Conservation (phyloP, 2,888 invertebrate species). For the Clepsis dumicolana region DNA sequence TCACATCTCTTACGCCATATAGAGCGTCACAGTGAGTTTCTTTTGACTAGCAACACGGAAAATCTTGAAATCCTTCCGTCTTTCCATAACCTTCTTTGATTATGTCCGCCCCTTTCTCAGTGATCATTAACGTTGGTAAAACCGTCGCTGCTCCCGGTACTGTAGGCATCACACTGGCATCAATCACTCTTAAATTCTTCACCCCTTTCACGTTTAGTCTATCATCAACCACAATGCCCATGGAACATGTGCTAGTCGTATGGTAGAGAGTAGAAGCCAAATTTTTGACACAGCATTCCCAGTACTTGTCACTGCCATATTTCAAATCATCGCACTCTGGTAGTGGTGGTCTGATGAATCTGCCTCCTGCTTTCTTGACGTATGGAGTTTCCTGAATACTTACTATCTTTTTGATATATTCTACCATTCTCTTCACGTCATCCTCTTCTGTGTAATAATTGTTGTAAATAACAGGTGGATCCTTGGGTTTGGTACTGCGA, state of each 20-base stretch:
- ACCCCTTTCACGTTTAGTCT: constrained; percentile 24
- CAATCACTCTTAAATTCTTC: constrained; percentile 20
- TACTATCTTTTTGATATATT: constrained; percentile 55
- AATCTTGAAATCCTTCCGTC: not conserved
- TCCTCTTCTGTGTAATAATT: constrained; percentile 83
- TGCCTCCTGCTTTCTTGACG: not conserved
- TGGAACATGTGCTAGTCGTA: constrained; percentile 15
- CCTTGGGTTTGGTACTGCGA: constrained; percentile 13
- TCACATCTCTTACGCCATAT: no score
- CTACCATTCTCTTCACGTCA: constrained; percentile 71
- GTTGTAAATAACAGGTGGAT: constrained; percentile 81
- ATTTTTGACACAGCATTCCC: constrained; percentile 24
- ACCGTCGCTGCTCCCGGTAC: not conserved
- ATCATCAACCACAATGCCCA: constrained; percentile 32
- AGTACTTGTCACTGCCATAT: constrained; percentile 32
- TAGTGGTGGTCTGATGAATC: constrained; percentile 6
- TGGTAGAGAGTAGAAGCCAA: constrained; percentile 20
- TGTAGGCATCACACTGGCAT: constrained; percentile 28
- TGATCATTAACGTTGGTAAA: constrained; percentile 15
- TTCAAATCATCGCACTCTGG: constrained; percentile 24
- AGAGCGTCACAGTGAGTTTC: no score
- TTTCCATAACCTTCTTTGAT: constrained; percentile 25
- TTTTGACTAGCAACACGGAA: not conserved
- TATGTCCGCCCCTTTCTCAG: constrained; percentile 33
- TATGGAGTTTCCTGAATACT: constrained; percentile 25